phyloP scores from a whole-genome alignment of 1,140 invertebrate genomes.

The Drosophila sproati region DNA sequence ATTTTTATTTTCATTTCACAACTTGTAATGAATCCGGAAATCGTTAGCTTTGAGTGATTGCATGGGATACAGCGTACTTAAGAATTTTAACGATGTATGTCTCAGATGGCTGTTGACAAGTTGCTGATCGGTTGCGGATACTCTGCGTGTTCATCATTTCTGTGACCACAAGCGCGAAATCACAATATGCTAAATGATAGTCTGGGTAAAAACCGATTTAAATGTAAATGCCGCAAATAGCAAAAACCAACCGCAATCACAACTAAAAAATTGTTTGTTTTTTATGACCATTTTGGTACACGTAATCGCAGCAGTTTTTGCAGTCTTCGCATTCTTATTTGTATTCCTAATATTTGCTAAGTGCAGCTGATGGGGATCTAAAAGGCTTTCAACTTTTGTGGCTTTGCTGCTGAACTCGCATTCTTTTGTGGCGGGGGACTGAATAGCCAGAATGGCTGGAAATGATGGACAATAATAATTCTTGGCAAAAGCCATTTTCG shows the following conservation, averaged over 20 bases:
- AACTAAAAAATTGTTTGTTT: constrained; percentile 37
- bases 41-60: constrained; percentile 20
- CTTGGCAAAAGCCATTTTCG: constrained; percentile 82
- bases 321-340: constrained; percentile 3
- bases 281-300: constrained; percentile 55
- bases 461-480: constrained; percentile 84
- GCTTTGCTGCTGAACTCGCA: constrained; percentile 31
- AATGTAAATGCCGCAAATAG: constrained; percentile 34
- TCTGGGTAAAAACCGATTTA: constrained; percentile 19
- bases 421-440: constrained; percentile 13
- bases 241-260: constrained; percentile 18
- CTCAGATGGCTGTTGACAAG: background rate
- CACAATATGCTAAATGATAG: constrained; percentile 9
- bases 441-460: constrained; percentile 5
- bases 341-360: constrained; percentile 74
- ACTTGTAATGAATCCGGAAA: constrained; percentile 30
- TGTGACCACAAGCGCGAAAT: constrained; percentile 6
- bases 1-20: background rate
- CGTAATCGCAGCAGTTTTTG: background rate
- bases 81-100: background rate
- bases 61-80: background rate
- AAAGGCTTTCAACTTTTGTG: constrained; percentile 44
- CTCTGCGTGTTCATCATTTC: constrained; percentile 22
- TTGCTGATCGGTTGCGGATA: background rate
- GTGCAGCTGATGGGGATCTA: constrained; percentile 68